Base-by-base conservation (phyloP, 2,113 vertebrate species). In the Rhinolophus sinicus region DNA sequence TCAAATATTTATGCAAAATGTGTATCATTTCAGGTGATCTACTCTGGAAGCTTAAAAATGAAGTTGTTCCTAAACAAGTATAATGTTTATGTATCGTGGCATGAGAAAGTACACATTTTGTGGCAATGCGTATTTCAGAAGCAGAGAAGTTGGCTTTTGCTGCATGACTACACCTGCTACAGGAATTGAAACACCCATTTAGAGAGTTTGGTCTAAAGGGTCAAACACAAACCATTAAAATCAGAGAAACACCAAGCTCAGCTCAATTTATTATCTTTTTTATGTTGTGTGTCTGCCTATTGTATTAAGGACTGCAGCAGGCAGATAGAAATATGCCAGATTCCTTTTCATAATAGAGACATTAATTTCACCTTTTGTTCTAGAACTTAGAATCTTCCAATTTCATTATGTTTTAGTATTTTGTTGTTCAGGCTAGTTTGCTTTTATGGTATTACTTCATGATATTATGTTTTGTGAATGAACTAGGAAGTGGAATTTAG, bases 211-310 rank as follows among this genome's bases (percentile, higher is more conserved):
- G 4, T 86, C 47, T 47, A 54, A 69, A 91, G 18, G 11, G 19
- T 96, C 87, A 86, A 94, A 94, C 7, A 33, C 2, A 93, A 97
- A 50, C 21, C 69, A 88, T 33, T 75, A 89, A 96, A 95, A 95
- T 65, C 67, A 80, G 65, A 64, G 64, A 93, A 97, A 94, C 21
- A 72, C 10, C 62, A 81, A 73, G 12, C 14, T 67, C 50, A 76
- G 47, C 14, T 78, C 82, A 70, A 92, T 84, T 96, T 81, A 8
- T 3, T 90, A 8, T 64, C 35, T 69, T 78, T 94, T 64, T 64
- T 73, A 75, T 26, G 90, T 65, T 16, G 33, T 62, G 15, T 28
- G 62, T 65, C 30, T 67, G 24, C 13, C 58, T 84, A 35, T 35
- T n/a, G 4, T 62, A 58, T 26, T 38, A 56, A 38, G 5, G 18